Evolutionary conservation across 2,888 invertebrate species (phyloP).

Genomic region (Lepeophtheirus nordmannii): DNA sequence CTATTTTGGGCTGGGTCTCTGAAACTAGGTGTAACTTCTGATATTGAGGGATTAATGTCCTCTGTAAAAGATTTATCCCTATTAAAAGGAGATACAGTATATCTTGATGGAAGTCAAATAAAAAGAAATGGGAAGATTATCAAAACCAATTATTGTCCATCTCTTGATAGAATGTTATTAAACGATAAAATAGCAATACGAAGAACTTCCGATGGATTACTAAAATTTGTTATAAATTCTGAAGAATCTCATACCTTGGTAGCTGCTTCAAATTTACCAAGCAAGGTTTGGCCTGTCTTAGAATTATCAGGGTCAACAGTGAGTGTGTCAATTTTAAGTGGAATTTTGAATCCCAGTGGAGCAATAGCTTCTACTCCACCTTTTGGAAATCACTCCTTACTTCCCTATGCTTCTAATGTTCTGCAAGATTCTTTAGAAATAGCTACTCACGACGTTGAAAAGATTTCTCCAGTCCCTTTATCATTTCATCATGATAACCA

Average conservation of each 20-base stretch:
- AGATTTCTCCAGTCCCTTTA: constrained; percentile 27
- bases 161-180: not conserved
- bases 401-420: not conserved
- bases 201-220: constrained; percentile 6
- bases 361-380: not conserved
- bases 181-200: constrained; percentile 3
- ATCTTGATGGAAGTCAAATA: constrained; percentile 13
- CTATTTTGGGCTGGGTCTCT: constrained; percentile 34
- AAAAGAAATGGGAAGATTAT: constrained; percentile 8
- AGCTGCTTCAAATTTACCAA: constrained; percentile 56
- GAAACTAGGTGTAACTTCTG: constrained; percentile 33
- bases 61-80: not conserved
- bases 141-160: constrained; percentile 15
- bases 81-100: constrained; percentile 3
- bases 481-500: constrained; percentile 54
- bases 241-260: constrained; percentile 52
- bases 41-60: constrained; percentile 18
- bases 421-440: constrained; percentile 30
- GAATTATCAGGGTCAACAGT: constrained; percentile 51
- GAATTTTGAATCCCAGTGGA: not conserved
- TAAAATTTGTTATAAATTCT: constrained; percentile 50
- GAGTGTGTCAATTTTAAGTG: not conserved
- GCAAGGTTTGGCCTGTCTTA: constrained; percentile 63
- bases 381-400: not conserved
- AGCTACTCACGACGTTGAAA: constrained; percentile 32